Evolutionary conservation across 1,140 invertebrate genomes (phyloP).

Genomic region (Rhopalosiphum padi): DNA sequence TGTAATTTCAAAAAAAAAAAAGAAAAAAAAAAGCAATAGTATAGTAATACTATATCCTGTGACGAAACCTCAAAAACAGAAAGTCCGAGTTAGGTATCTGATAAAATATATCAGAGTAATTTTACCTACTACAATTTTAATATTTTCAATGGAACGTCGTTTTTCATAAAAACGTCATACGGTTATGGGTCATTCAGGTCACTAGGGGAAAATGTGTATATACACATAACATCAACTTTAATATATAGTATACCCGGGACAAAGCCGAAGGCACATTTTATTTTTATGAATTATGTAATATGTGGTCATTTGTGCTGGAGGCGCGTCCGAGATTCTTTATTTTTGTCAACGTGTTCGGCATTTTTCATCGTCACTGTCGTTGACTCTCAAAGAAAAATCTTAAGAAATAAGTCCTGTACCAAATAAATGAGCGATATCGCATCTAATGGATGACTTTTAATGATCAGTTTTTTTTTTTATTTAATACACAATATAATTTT

Average conservation of each 20-base stretch:
- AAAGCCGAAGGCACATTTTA: slow-evolving; percentile 44
- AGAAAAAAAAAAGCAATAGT: not conserved
- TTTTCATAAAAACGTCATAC: slow-evolving; percentile 55
- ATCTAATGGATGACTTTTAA: not conserved
- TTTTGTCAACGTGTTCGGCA: slow-evolving; percentile 52
- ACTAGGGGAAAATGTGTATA: not conserved
- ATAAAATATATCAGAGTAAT: slow-evolving; percentile 20
- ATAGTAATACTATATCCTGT: not conserved
- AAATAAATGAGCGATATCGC: slow-evolving; percentile 3
- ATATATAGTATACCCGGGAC: not conserved
- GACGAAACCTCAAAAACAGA: slow-evolving; percentile 18
- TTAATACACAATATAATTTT: not conserved
- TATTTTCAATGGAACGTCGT: slow-evolving; percentile 48
- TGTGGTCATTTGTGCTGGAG: slow-evolving; percentile 45
- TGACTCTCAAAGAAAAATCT: slow-evolving; percentile 17
- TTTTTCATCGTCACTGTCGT: slow-evolving; percentile 55
- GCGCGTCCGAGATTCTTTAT: slow-evolving; percentile 41
- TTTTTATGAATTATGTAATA: slow-evolving; percentile 57
- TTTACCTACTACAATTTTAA: slow-evolving; percentile 27
- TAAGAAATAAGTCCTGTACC: not conserved
- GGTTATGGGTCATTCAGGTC: slow-evolving; percentile 33
- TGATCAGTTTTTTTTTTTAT: not conserved
- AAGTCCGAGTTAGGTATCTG: not conserved
- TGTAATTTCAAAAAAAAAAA: not conserved
- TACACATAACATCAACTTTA: slow-evolving; percentile 34